These are phyloP conservation scores for Drosophila anceps DNA, from an alignment of 2,888 invertebrate species.

Conservation along the genomic window DNA sequence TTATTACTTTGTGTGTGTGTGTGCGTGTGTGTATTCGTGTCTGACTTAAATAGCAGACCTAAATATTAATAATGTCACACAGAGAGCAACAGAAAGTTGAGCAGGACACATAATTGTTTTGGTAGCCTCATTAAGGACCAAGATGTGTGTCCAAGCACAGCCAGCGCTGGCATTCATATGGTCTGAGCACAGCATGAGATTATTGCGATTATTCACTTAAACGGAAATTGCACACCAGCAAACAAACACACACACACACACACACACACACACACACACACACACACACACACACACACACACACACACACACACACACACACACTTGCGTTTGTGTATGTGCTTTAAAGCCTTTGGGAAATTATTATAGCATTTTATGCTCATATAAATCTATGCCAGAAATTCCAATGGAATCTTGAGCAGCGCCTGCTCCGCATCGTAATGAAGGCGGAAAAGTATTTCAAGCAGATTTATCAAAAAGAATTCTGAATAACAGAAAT, in stretches of 20 bases:
- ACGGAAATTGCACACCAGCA: conserved; percentile 35
- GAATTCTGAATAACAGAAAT: background rate
- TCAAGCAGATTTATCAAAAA: background rate
- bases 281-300: background rate
- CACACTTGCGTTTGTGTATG: conserved; percentile 2
- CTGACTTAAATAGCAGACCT: conserved; percentile 50
- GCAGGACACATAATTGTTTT: conserved; percentile 56
- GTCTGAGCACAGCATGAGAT: conserved; percentile 51
- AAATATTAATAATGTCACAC: conserved; percentile 61
- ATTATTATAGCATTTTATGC: conserved; percentile 31
- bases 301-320: background rate
- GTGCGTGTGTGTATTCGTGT: conserved; percentile 29
- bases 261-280: conserved; percentile 6
- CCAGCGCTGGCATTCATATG: conserved; percentile 33
- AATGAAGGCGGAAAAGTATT: conserved; percentile 1
- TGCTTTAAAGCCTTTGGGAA: conserved; percentile 30
- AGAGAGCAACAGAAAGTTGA: conserved; percentile 13
- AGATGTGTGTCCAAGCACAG: conserved; percentile 38
- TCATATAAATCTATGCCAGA: conserved; percentile 15
- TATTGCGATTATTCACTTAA: conserved; percentile 57
- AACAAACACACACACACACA: background rate
- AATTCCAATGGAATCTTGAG: conserved; percentile 1
- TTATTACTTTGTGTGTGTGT: conserved; percentile 31
- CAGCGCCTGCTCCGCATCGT: conserved; percentile 6
- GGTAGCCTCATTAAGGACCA: conserved; percentile 59